Base-by-base conservation (phyloP, 1,140 invertebrate genomes). In the Calephelis virginiensis region DNA sequence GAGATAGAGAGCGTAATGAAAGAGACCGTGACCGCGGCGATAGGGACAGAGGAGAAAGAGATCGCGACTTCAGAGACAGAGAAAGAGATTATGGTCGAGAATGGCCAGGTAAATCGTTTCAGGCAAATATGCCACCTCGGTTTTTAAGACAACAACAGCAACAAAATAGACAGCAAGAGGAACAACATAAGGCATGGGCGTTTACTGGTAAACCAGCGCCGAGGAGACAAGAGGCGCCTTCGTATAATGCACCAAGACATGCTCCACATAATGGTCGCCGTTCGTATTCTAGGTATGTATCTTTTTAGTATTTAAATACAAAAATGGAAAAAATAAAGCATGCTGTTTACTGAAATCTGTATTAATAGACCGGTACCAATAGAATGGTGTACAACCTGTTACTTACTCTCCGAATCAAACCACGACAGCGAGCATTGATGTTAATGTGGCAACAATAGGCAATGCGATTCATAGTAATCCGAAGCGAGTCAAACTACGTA, bases 121-220 rank as follows among this genome's bases (percentile, higher is more conserved):
- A 96, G 84, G 94, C 92, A 59, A 96, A 96, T 90, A 92, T 98
- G 72, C 96, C 97, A 45, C 97, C 97, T 47, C 92, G 97, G 50
- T 97, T 98, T 87, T 94, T 96, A 81, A 96, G 95, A 76, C 95
- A 96, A 75, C 94, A 95, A 74, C 92, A 93, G 75, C 94, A 95
- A 74, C 92, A 93, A 72, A 90, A 86, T 62, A 79, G 90, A 47
- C 86, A 89, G 62, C 82, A 87, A 72, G 89, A 90, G 6, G 85
- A 88, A 47, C 81, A 81, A 66, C 78, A 85, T 66, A 89, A 89
- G 70, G 81, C 77, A 9, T 89, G 89, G 89, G 76, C 83, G 28
- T 90, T 85, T 72, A 74, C 82, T 13, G 84, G 73, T 40, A 86
- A 89, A 80, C 69, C 80, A 68, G 86, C 89, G 80, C 90, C 89